These are phyloP conservation scores for Drosophila pruinosa DNA, from an alignment of 1,140 invertebrate species.

Conservation along the genomic window DNA sequence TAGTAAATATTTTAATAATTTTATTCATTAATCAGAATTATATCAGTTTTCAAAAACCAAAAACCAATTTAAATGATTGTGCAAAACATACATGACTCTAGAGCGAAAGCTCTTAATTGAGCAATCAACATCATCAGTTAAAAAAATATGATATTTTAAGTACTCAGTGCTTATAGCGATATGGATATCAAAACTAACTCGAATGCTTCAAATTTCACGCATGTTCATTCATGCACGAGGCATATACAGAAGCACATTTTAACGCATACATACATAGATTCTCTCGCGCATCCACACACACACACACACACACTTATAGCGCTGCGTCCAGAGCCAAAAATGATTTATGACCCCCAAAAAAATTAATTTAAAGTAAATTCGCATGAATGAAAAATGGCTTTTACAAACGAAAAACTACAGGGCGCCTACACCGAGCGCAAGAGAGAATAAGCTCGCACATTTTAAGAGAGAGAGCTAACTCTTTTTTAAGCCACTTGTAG, in stretches of 20 bases:
- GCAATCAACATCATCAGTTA: neutral
- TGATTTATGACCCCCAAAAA: slow-evolving; percentile 81
- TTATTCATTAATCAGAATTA: too few relatives aligned
- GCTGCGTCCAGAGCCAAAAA: slow-evolving; percentile 69
- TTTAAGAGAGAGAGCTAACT: slow-evolving; percentile 7
- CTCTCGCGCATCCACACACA: neutral
- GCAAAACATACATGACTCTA: too few relatives aligned
- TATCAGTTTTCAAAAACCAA: too few relatives aligned
- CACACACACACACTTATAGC: slow-evolving; percentile 21
- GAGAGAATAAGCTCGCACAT: slow-evolving; percentile 1
- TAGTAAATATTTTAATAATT: too few relatives aligned
- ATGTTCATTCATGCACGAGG: slow-evolving; percentile 67
- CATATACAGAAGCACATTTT: slow-evolving; percentile 11
- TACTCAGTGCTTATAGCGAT: neutral
- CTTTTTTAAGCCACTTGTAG: slow-evolving; percentile 68
- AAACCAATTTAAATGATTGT: too few relatives aligned
- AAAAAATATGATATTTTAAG: neutral
- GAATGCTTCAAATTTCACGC: slow-evolving; percentile 32
- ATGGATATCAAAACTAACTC: slow-evolving; percentile 40
- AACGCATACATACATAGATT: slow-evolving; percentile 1
- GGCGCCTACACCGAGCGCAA: slow-evolving; percentile 34
- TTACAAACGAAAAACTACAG: slow-evolving; percentile 78
- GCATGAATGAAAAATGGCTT: slow-evolving; percentile 82
- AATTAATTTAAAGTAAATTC: slow-evolving; percentile 82
- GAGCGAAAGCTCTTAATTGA: neutral